Base-by-base conservation (phyloP, 2,113 vertebrate species). In the Caretta caretta region DNA sequence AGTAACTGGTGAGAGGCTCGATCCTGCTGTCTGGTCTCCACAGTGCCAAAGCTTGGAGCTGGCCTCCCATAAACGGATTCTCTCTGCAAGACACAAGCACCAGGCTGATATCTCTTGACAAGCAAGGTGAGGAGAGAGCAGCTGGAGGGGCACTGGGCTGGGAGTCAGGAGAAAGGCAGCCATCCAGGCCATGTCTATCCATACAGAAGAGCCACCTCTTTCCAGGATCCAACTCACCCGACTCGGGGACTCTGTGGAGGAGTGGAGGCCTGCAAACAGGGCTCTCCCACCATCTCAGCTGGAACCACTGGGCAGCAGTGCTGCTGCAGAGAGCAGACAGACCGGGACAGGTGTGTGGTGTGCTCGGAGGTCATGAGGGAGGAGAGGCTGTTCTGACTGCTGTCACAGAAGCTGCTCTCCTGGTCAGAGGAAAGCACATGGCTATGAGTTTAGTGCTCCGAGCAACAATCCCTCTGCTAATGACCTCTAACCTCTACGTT, bases 401-500 rank as follows among this genome's bases (percentile, higher is more conserved):
- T 93, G 35, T 93, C 96, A 91, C 87, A 94, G 3, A 56, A 91
- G 8, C 93, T 94, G 92, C 42, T 69, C 38, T 96, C 97, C 97
- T 98, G 94, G 10, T 89, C 35, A 25, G 19, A 78, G 92, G 69
- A 62, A 57, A 88, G n/a, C 65, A 87, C 6, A 31, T 0, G 0
- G 7, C 59, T 17, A 46, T 86, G 19, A 94, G 53, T 5, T 19
- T 17, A 54, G 35, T 4, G 51, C 27, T 78, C 8, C 46, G 65
- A 1, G 0, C 56, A 90, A 25, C 4, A 10, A 76, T 51, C 27
- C 35, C 53, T 89, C 65, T 29, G n/a, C 16, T 35, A 85, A 89
- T 54, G 83, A 72, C n/a, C 29, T 80, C 88, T 1, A 3, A 79
- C 29, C 19, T 1, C 12, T 31, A 14, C 3, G 53, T 31, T 93